These are phyloP conservation scores for Crenichthys baileyi DNA, from an alignment of 2,797 vertebrate genomes.

Conservation along the genomic window DNA sequence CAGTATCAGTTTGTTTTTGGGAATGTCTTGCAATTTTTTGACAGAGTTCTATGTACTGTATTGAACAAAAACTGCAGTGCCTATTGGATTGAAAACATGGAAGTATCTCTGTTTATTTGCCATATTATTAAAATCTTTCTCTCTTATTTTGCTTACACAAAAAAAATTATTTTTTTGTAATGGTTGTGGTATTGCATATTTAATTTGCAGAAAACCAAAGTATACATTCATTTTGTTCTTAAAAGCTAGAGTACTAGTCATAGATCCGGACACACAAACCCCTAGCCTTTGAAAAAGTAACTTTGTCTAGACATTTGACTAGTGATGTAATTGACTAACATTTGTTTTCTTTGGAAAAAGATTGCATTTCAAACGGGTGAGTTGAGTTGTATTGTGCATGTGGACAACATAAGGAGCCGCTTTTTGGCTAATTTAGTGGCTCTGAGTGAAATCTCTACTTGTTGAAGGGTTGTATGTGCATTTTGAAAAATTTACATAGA, in stretches of 20 bases:
- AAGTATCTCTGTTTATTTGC: slow-evolving; percentile 74
- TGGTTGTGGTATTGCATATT: neutral
- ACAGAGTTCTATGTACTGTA: slow-evolving; percentile 64
- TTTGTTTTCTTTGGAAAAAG: neutral
- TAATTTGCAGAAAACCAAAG: neutral
- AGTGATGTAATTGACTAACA: too few relatives aligned
- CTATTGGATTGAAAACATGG: slow-evolving; percentile 72
- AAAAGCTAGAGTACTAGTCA: too few relatives aligned
- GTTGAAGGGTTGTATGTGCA: too few relatives aligned
- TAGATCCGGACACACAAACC: too few relatives aligned
- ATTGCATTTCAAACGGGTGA: neutral
- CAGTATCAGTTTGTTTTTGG: slow-evolving; percentile 65
- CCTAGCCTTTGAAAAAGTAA: too few relatives aligned
- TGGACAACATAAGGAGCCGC: neutral
- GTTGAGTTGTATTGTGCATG: neutral
- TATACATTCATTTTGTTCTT: neutral
- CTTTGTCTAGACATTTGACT: too few relatives aligned
- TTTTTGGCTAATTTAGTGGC: too few relatives aligned
- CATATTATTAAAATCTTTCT: slow-evolving; percentile 71
- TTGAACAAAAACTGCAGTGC: slow-evolving; percentile 78
- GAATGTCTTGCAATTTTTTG: slow-evolving; percentile 65
- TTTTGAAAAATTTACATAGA: too few relatives aligned
- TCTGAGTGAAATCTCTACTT: too few relatives aligned
- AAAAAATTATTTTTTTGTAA: slow-evolving; percentile 6
- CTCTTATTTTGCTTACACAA: slow-evolving; percentile 40